Evolutionary conservation across 1,140 invertebrate species (phyloP), one percentile per base, ranked within the genome.

Genomic region (Diprion similis): DNA sequence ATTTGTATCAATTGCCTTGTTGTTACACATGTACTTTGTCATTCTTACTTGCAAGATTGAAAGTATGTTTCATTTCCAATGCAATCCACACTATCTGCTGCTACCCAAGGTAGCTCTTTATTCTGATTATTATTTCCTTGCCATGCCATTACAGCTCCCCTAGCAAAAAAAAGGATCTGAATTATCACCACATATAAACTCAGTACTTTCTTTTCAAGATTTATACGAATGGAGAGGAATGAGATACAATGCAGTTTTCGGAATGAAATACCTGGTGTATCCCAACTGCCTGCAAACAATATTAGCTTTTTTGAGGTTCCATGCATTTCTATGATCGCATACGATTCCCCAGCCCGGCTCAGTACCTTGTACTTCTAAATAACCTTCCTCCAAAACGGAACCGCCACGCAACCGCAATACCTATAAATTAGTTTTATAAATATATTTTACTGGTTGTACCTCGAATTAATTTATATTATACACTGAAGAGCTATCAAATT

Each of bases 251-350:
- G 24, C 24, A 37, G 6, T 37, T 37, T 37, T 37, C 24, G 24
- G 24, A 37, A 3, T 37, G 17, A 66, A 17, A 71, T 83, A 91
- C 90, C 89, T 89, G 0, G 78, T 66, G 76, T 89, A 91, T 65
- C 91, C 90, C 0, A 91, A 82, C 76, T 90, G 89, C 73, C 79
- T 85, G 78, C 91, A 91, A n/a, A 91, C 85, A 37, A 91, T 78
- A 71, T 88, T 78, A 10, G 90, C 90, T 83, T 91, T 89, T 37
- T 88, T 85, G 10, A 89, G 80, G 66, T 82, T 89, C 91, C 90
- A 91, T 46, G 78, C 75, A 66, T 87, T 85, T 70, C 77, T 81
- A 1, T 84, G 78, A 78, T 91, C 90, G 66, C 90, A 91, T 72
- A 91, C 84, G 9, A 89, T 76, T 24, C 90, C 89, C 91, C 91